These are phyloP conservation scores for Nebria brevicollis DNA, from an alignment of 2,888 invertebrate genomes.

Conservation along the genomic window DNA sequence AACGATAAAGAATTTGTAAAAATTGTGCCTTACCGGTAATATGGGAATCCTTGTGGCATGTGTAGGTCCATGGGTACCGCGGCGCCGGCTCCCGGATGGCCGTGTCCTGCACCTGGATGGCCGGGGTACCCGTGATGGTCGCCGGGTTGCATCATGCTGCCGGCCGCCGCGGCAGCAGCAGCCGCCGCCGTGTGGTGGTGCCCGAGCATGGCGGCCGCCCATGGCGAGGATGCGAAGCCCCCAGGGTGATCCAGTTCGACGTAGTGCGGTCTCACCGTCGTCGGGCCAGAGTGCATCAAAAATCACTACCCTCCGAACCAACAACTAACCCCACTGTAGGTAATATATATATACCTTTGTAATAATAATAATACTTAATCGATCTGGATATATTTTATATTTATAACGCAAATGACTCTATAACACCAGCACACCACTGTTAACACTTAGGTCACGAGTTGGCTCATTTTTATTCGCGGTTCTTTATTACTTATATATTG, in stretches of 20 bases:
- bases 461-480: neutral
- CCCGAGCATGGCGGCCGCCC: constrained; percentile 78
- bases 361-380: neutral
- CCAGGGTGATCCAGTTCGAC: constrained; percentile 80
- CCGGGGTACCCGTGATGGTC: constrained; percentile 68
- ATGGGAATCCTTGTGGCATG: constrained; percentile 90
- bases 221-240: constrained; percentile 77
- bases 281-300: constrained; percentile 60
- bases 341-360: too few species aligned
- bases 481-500: neutral
- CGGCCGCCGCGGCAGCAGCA: constrained; percentile 61
- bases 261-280: constrained; percentile 51
- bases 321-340: neutral
- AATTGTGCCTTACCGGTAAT: constrained; percentile 78
- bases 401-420: neutral
- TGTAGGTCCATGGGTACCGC: constrained; percentile 91
- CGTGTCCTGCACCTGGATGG: constrained; percentile 70
- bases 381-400: neutral
- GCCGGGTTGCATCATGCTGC: constrained; percentile 62
- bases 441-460: neutral
- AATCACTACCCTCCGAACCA: neutral
- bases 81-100: constrained; percentile 61
- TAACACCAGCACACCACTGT: neutral
- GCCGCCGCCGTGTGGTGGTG: constrained; percentile 65
- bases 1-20: neutral